Percentiles rank a stretch among this genome's conserved stretches.
These are phyloP conservation scores for Chironomus tepperi DNA, from an alignment of 1,140 invertebrate species.

Conservation along the genomic window DNA sequence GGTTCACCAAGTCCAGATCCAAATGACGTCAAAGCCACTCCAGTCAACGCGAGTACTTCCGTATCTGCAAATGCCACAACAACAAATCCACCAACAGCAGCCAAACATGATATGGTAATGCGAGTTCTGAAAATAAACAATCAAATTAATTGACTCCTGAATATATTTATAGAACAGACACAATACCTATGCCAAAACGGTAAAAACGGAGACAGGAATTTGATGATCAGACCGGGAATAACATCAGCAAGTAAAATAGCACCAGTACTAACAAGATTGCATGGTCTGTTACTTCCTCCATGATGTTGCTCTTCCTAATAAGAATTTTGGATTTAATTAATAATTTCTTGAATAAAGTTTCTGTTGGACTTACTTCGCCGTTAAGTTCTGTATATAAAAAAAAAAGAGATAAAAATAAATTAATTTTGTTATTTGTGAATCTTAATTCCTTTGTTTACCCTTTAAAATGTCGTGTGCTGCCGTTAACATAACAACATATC, in stretches of 20 bases:
- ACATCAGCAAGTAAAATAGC: constrained; percentile 77
- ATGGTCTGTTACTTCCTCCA: constrained; percentile 40
- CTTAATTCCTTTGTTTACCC: too few relatives aligned
- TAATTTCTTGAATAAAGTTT: neutral
- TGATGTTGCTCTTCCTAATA: constrained; percentile 21
- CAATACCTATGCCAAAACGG: constrained; percentile 36
- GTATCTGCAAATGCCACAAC: constrained; percentile 48
- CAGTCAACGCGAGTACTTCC: constrained; percentile 49
- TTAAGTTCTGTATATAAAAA: too few relatives aligned
- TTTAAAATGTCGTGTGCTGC: constrained; percentile 72
- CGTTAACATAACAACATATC: constrained; percentile 81
- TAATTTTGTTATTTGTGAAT: too few relatives aligned
- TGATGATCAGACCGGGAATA: constrained; percentile 60
- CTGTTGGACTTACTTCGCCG: constrained; percentile 24
- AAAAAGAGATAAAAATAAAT: too few relatives aligned
- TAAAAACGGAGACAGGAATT: constrained; percentile 66
- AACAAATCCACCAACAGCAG: constrained; percentile 45
- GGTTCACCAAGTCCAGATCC: constrained; percentile 65
- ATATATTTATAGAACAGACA: neutral
- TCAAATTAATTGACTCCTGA: neutral
- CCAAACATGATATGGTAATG: neutral
- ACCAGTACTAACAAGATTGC: constrained; percentile 70
- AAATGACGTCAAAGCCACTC: constrained; percentile 62
- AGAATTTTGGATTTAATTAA: neutral
- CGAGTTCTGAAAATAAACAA: neutral